Evolutionary conservation across 1,140 invertebrate species (phyloP), one percentile per base, ranked within the genome.

Genomic region (Lithobius niger): DNA sequence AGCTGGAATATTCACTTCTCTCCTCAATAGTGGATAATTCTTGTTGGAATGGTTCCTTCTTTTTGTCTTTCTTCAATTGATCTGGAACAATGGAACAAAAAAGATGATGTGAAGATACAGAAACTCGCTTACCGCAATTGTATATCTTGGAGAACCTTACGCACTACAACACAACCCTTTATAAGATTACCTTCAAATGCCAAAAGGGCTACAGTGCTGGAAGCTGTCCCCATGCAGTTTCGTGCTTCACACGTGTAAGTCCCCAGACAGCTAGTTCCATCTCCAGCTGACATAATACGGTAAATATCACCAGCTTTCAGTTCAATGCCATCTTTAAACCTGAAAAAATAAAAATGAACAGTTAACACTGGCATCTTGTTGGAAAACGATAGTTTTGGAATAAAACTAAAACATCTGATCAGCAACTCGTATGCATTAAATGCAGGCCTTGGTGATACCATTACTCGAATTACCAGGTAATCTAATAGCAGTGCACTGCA

Each of bases 211-310:
- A 88, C 88, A 1, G 86, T 89, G 68, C 87, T 90, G 22, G 83
- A 82, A 0, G 89, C 84, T 18, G 83, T 82, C 2, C 90, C 91
- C 86, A 91, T 94, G 64, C 88, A 92, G 67, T 94, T 94, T 57
- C 79, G 78, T 0, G 90, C 90, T 73, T 94, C 88, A 69, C 92
- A 95, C 0, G 88, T 91, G 62, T 95, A 96, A 1, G 86, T 90
- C 22, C 92, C 93, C 28, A 93, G 70, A 61, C 87, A 90, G 62
- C 88, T 90, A 10, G 84, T 89, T 1, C 88, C 87, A 71, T 88
- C 86, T 52, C 87, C 83, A 0, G 86, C 86, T 1, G 86, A 88
- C 59, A 88, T 90, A 31, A 92, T 92, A 66, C 82, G 78, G 67
- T 92, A 88, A 64, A 92, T 91, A 66, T 93, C 88, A 1, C 88